phyloP scores from a whole-genome alignment of 2,797 vertebrate species.

The Rhynchotus rufescens region DNA sequence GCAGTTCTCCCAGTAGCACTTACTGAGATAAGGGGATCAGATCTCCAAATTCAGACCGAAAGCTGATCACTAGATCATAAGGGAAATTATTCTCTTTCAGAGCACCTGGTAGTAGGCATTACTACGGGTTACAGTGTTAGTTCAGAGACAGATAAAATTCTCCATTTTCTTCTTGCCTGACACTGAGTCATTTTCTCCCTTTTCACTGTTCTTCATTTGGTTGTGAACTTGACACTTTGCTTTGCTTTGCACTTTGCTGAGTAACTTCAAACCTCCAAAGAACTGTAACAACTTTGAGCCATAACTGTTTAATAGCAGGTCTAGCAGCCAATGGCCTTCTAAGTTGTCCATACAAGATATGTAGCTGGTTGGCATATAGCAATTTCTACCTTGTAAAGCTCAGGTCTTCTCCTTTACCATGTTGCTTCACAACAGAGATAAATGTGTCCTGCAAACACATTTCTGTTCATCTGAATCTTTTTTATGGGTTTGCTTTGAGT shows the following conservation, averaged over 20 bases:
- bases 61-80: constrained; percentile 40
- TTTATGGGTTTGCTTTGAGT: constrained; percentile 57
- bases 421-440: not conserved
- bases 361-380: not conserved
- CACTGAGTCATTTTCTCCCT: not conserved
- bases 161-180: not conserved
- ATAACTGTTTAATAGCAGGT: not conserved
- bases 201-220: not conserved
- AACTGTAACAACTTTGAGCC: not conserved
- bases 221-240: constrained; percentile 6
- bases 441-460: constrained; percentile 24
- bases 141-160: constrained; percentile 7
- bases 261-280: not conserved
- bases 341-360: not conserved
- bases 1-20: constrained; percentile 31
- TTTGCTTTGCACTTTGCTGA: not conserved
- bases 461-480: constrained; percentile 36
- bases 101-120: not conserved
- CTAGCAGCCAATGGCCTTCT: not conserved
- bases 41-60: constrained; percentile 35
- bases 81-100: constrained; percentile 42
- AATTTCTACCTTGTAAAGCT: not conserved
- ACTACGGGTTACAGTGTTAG: not conserved
- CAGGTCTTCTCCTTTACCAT: not conserved
- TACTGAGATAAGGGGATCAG: constrained; percentile 64